These are phyloP conservation scores for Drosophila nasuta DNA, from an alignment of 1,140 invertebrate species.

Conservation along the genomic window DNA sequence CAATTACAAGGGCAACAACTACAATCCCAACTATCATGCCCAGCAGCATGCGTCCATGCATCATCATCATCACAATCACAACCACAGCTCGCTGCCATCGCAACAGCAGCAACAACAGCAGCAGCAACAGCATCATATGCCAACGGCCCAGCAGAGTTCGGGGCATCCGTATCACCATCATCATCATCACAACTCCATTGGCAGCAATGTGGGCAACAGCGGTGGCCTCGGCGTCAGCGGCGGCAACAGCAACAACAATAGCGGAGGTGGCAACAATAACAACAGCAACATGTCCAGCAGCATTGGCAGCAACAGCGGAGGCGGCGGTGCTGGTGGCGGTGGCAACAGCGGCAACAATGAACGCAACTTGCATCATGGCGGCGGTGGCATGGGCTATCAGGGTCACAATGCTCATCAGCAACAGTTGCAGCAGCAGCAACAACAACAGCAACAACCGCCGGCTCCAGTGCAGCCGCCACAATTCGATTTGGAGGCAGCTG, in stretches of 20 bases:
- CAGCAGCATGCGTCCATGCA: slow-evolving; percentile 69
- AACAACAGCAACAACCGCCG: slow-evolving; percentile 72
- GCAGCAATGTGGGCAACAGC: slow-evolving; percentile 74
- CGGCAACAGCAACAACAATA: slow-evolving; percentile 15
- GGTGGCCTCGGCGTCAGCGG: slow-evolving; percentile 59
- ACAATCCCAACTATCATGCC: slow-evolving; percentile 80
- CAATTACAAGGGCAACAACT: slow-evolving; percentile 82
- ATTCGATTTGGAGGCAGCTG: slow-evolving; percentile 92
- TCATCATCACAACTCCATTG: slow-evolving; percentile 72
- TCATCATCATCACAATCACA: slow-evolving; percentile 73
- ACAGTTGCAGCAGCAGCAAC: slow-evolving; percentile 73
- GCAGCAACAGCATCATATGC: slow-evolving; percentile 63
- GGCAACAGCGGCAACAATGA: slow-evolving; percentile 52
- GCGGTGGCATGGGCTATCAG: slow-evolving; percentile 61
- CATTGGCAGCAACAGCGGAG: slow-evolving; percentile 43
- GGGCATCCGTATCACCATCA: slow-evolving; percentile 60
- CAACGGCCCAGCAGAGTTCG: slow-evolving; percentile 59
- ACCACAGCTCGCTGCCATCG: slow-evolving; percentile 54
- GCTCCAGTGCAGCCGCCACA: slow-evolving; percentile 85
- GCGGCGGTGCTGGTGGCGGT: slow-evolving; percentile 22
- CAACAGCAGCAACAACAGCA: slow-evolving; percentile 50
- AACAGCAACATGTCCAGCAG: slow-evolving; percentile 42
- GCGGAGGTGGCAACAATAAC: slow-evolving; percentile 20
- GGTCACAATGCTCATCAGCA: slow-evolving; percentile 64
- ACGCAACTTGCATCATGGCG: slow-evolving; percentile 58